phyloP scores from a whole-genome alignment of 2,797 vertebrate species.

The Gouania willdenowi region DNA sequence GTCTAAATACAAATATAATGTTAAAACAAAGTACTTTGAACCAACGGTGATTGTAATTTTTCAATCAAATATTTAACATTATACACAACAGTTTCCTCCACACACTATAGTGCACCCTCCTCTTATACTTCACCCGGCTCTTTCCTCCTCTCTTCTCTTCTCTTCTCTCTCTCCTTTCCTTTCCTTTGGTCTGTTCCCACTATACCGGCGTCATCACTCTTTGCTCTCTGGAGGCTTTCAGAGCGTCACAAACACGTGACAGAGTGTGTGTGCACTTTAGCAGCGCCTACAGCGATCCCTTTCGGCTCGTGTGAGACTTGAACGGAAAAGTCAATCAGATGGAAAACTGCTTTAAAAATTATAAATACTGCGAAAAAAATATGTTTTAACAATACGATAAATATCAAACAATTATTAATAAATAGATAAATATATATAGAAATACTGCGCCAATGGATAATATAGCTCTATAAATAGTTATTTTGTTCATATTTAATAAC shows the following conservation, averaged over 20 bases:
- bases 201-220: constrained; percentile 67
- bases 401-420: too few species aligned
- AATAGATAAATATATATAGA: too few species aligned
- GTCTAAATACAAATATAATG: neutral
- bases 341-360: constrained; percentile 18
- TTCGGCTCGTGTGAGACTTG: constrained; percentile 76
- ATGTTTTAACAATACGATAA: too few species aligned
- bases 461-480: neutral
- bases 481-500: neutral
- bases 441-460: too few species aligned
- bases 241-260: constrained; percentile 63
- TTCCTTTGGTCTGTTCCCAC: constrained; percentile 43
- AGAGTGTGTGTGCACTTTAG: constrained; percentile 68
- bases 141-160: neutral
- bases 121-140: neutral
- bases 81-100: too few species aligned
- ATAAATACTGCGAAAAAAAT: constrained; percentile 10
- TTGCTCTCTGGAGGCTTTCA: constrained; percentile 67
- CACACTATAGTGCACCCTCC: constrained; percentile 25
- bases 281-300: constrained; percentile 84
- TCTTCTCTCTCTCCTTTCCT: neutral
- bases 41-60: too few species aligned
- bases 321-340: constrained; percentile 55
- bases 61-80: too few species aligned
- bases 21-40: too few species aligned